These are phyloP conservation scores for Philaenus spumarius DNA, from an alignment of 1,140 invertebrate genomes.

Conservation along the genomic window DNA sequence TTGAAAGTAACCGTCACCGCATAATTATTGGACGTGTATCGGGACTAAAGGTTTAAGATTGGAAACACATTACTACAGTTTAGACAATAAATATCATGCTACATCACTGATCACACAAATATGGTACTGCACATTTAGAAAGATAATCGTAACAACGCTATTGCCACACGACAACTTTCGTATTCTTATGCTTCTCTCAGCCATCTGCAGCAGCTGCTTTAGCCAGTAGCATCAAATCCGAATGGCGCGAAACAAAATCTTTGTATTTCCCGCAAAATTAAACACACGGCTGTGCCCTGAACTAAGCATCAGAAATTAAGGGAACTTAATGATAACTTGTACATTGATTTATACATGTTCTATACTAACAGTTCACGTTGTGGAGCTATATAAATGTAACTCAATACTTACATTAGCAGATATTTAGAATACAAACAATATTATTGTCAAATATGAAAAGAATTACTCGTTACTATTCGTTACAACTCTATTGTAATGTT, in stretches of 20 bases:
- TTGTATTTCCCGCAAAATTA: conserved; percentile 16
- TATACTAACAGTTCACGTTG: too few species aligned
- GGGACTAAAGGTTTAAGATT: not conserved
- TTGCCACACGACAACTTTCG: conserved; percentile 6
- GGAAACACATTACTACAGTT: not conserved
- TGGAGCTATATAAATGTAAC: too few species aligned
- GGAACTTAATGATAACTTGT: too few species aligned
- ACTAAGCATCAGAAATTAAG: not conserved
- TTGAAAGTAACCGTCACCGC: conserved; percentile 12
- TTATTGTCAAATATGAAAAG: too few species aligned
- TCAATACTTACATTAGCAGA: too few species aligned
- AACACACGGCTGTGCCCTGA: conserved; percentile 7
- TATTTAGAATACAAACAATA: too few species aligned
- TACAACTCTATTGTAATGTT: too few species aligned
- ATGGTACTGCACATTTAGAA: too few species aligned
- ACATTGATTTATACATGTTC: too few species aligned
- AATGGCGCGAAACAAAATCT: conserved; percentile 14
- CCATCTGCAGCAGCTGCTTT: conserved; percentile 11
- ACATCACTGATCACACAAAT: not conserved
- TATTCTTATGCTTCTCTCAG: conserved; percentile 7
- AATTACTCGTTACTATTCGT: too few species aligned
- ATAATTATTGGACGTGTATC: conserved; percentile 2
- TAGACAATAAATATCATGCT: not conserved
- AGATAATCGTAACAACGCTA: not conserved
- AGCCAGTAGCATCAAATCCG: conserved; percentile 7